A percentile compares a stretch with the other conserved stretches of the same genome.
phyloP scores from a whole-genome alignment of 2,113 vertebrate species.

The Coturnix japonica region DNA sequence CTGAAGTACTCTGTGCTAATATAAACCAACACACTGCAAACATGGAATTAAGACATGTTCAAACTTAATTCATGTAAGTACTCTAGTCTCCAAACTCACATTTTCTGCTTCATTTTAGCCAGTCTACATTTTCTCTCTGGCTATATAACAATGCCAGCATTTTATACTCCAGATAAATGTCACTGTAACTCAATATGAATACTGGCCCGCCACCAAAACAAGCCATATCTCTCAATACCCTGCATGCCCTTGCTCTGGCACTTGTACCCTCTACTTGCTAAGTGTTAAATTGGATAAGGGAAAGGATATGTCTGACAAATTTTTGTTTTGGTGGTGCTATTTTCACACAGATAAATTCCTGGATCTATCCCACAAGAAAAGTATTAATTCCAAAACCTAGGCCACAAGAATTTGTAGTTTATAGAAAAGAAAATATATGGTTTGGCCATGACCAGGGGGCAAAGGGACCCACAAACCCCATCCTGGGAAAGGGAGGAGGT shows the following conservation, averaged over 20 bases:
- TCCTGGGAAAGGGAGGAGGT: no score
- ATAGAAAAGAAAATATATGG: background rate
- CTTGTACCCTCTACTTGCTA: background rate
- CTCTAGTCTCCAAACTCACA: background rate
- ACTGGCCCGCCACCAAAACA: background rate
- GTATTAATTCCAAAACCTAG: background rate
- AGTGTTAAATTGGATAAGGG: fast-evolving
- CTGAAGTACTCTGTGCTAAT: background rate
- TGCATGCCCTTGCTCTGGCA: background rate
- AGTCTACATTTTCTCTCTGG: background rate
- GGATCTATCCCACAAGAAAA: background rate
- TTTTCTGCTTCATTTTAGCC: background rate
- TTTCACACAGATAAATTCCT: background rate
- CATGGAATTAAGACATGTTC: background rate
- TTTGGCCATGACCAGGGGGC: no score
- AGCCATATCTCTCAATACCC: background rate
- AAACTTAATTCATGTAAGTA: background rate
- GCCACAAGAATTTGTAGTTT: background rate
- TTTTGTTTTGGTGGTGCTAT: background rate
- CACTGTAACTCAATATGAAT: background rate
- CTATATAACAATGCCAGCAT: background rate
- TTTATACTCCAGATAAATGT: background rate
- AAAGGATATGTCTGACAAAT: background rate
- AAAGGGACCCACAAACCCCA: no score
- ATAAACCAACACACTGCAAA: background rate